phyloP scores from a whole-genome alignment of 2,888 invertebrate species.

The Agriotes lineatus region DNA sequence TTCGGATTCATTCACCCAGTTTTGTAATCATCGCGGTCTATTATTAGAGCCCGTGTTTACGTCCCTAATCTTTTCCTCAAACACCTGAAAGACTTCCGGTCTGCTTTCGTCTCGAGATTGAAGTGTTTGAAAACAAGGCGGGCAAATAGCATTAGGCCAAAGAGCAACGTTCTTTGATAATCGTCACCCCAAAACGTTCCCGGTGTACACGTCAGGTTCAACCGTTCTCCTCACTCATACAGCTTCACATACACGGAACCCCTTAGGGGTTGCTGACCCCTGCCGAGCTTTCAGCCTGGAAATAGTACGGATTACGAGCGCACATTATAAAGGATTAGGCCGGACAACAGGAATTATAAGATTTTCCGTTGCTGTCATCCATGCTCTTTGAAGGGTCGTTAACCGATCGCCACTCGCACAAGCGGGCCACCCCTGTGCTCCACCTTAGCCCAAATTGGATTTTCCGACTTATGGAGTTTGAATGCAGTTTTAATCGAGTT shows the following conservation, averaged over 20 bases:
- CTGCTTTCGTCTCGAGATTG: too few relatives aligned
- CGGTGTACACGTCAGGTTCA: not conserved
- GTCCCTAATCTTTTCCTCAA: too few relatives aligned
- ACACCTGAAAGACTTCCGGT: too few relatives aligned
- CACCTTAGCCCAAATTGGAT: not conserved
- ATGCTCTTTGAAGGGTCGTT: slow-evolving; percentile 8
- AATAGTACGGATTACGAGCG: slow-evolving; percentile 9
- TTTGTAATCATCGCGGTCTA: too few relatives aligned
- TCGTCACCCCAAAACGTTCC: slow-evolving; percentile 1
- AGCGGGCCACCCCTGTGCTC: too few relatives aligned
- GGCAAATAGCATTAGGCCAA: slow-evolving; percentile 14
- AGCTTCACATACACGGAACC: not conserved
- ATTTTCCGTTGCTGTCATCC: slow-evolving; percentile 5
- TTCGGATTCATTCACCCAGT: too few relatives aligned
- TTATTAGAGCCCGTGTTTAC: too few relatives aligned
- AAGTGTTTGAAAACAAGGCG: slow-evolving; percentile 7
- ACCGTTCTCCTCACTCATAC: not conserved
- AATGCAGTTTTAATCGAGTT: slow-evolving; percentile 8
- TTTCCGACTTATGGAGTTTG: not conserved
- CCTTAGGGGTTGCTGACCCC: slow-evolving; percentile 10
- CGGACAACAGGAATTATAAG: slow-evolving; percentile 19
- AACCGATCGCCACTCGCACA: not conserved
- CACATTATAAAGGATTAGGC: slow-evolving; percentile 18
- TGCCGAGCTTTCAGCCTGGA: slow-evolving; percentile 3
- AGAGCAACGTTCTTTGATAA: slow-evolving; percentile 12